Base-by-base conservation (phyloP, 2,888 invertebrate genomes). In the Lepidonotus clava region DNA sequence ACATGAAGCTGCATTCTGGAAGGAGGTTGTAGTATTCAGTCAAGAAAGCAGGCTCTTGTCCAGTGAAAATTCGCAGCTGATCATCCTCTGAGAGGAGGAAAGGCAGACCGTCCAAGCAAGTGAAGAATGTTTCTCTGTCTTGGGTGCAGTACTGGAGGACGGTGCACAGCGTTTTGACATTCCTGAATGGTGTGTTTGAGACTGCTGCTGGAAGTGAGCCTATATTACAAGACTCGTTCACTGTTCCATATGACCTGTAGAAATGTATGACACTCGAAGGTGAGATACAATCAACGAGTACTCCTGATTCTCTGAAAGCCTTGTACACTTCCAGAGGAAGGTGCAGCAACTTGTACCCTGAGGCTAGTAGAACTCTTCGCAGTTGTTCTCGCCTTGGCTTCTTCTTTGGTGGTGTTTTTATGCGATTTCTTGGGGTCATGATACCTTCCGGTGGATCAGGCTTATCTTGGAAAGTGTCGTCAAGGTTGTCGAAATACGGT, bases 81-180 rank as follows among this genome's bases (percentile, higher is more conserved):
- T 84, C 89, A 83, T 90, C 90, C 40, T 89, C 89, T 24, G 87
- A 86, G 24, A 90, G 87, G 40, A 90, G 86, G 84, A 90, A 76
- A 1, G 90, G 89, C 32, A 90, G 71, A 6, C 89, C 89, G n/a
- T 88, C 87, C 28, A 90, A 51, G 66, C 87, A 87, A 34, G 85
- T 41, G 36, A 88, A 66, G 84, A 90, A 90, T 38, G 86, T 76
- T 14, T 89, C 86, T 28, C 86, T 77, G 38, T 89, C 89, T 38
- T 87, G 87, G 40, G 84, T 66, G 84, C 89, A 90, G 86, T 90
- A 90, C 14, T 89, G 86, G 34, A 90, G 86, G 2, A 90, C 56
- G 0, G 84, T 84, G 51, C 87, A 85, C 67, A 90, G 77, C 5
- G 87, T 89, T 21, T 76, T 28, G 24, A 86, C 89, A 41, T 87